Evolutionary conservation across 2,888 invertebrate genomes (phyloP), one percentile per base, ranked within the genome.

Genomic region (Nemotelus pantherinus): DNA sequence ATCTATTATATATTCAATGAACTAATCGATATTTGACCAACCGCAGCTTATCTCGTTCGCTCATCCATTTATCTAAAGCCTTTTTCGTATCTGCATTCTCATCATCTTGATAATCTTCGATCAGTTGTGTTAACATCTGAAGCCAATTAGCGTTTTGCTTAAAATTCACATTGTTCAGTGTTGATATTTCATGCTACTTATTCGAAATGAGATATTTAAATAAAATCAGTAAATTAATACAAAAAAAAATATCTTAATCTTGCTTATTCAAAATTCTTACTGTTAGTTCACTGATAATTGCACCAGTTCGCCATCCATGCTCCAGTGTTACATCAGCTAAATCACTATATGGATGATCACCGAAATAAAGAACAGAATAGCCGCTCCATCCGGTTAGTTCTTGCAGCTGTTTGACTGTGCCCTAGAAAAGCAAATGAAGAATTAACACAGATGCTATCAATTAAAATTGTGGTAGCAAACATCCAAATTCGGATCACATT

Each of bases 301-400:
- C 98, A 0, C 98, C 98, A 3, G 99, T 99, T 82, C 97, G 91
- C 98, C 98, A 98, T 71, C 98, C 98, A 87, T 98, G 97, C 85
- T 97, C 95, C 53, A 98, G 88, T 0, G 97, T 97, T 57, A 97
- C 96, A 89, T 98, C 98, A 6, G 98, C 98, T 78, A 99, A 90
- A 88, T 99, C 99, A 83, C 93, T 96, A 88, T 98, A 98, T 0
- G 98, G 98, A 88, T 99, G 99, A 88, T 99, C 99, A 0, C 99
- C 98, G 88, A 98, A 98, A 88, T 99, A 99, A 43, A 99, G 88
- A 60, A 98, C 98, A 83, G 95, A 94, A 83, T 95, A 94, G 0
- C 97, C 97, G 77, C 90, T 89, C 97, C 98, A 98, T 0, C 95
- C 96, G 0, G 97, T 98, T 85, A 98, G 89, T 79, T 95, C 93